Evolutionary conservation across 2,797 vertebrate species (phyloP).

Genomic region (Hippocampus kuda): DNA sequence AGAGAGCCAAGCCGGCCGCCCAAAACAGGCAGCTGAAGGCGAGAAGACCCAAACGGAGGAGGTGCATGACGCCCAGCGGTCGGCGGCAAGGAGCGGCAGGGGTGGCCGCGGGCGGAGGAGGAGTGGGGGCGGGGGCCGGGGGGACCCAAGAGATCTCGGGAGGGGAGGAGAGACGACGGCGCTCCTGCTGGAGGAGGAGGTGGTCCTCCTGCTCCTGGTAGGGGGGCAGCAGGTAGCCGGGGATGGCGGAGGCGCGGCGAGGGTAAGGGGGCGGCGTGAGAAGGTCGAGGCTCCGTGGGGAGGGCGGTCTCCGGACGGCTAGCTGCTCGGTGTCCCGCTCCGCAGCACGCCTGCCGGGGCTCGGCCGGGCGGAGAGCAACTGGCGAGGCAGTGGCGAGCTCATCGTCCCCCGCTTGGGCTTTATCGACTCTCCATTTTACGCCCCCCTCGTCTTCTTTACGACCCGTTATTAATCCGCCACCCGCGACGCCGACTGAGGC

Average conservation of each 20-base stretch:
- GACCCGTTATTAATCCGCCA: constrained; percentile 59
- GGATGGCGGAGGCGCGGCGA: constrained; percentile 61
- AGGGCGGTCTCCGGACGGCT: constrained; percentile 58
- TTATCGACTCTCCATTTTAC: constrained; percentile 51
- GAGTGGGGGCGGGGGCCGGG: constrained; percentile 43
- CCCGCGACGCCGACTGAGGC: constrained; percentile 31
- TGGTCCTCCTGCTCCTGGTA: constrained; percentile 55
- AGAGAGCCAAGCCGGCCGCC: constrained; percentile 77
- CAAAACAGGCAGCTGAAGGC: constrained; percentile 85
- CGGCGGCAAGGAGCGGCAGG: constrained; percentile 59
- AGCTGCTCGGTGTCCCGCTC: constrained; percentile 61
- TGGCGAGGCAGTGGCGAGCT: constrained; percentile 62
- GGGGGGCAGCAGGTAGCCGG: constrained; percentile 58
- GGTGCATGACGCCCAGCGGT: constrained; percentile 67
- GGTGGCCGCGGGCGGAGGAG: constrained; percentile 40
- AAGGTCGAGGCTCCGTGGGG: constrained; percentile 49
- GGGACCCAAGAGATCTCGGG: constrained; percentile 65
- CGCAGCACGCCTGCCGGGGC: constrained; percentile 52
- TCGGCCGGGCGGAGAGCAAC: constrained; percentile 60
- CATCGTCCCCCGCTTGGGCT: constrained; percentile 51
- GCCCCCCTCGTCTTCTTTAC: constrained; percentile 51
- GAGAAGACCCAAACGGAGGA: constrained; percentile 77
- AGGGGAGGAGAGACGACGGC: constrained; percentile 57
- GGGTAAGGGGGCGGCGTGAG: constrained; percentile 52
- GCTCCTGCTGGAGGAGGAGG: constrained; percentile 32